These are phyloP conservation scores for Montipora cactus DNA, from an alignment of 64 coral and sea anemone genomes.

Conservation along the genomic window DNA sequence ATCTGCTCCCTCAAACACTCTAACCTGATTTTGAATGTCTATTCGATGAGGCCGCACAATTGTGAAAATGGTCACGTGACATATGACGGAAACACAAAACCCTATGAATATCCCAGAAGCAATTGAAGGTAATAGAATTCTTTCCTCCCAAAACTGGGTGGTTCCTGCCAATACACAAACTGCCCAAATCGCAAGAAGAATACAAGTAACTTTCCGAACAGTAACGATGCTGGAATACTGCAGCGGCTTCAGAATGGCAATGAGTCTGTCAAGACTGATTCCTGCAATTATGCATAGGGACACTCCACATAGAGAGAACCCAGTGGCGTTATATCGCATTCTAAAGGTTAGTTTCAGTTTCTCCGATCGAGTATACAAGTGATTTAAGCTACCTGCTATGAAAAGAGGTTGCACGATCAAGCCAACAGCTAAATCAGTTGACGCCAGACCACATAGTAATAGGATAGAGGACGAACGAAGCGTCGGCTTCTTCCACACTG, in stretches of 20 bases:
- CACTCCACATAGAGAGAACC: not conserved
- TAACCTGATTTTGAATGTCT: conserved; percentile 2
- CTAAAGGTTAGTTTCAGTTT: not conserved
- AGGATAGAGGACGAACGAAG: conserved; percentile 1
- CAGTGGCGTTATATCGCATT: not conserved
- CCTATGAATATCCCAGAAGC: not conserved
- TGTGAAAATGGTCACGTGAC: not conserved
- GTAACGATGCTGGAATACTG: not conserved
- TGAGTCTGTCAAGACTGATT: conserved; percentile 1
- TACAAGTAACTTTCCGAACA: not conserved
- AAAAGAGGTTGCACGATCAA: conserved; percentile 5
- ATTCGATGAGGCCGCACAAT: not conserved
- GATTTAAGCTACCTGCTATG: not conserved
- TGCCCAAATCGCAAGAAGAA: not conserved
- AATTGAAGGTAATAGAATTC: not conserved
- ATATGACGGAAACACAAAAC: not conserved
- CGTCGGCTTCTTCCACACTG: not conserved
- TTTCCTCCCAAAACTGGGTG: not conserved
- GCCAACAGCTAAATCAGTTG: conserved; percentile 4
- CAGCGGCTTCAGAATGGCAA: conserved; percentile 1
- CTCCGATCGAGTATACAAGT: not conserved
- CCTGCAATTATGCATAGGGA: conserved; percentile 18
- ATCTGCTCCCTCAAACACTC: not conserved
- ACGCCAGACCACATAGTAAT: not conserved
- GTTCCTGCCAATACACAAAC: not conserved